Conservation (phyloP, 2,888 invertebrate genomes). For the Amaurobius ferox region DNA sequence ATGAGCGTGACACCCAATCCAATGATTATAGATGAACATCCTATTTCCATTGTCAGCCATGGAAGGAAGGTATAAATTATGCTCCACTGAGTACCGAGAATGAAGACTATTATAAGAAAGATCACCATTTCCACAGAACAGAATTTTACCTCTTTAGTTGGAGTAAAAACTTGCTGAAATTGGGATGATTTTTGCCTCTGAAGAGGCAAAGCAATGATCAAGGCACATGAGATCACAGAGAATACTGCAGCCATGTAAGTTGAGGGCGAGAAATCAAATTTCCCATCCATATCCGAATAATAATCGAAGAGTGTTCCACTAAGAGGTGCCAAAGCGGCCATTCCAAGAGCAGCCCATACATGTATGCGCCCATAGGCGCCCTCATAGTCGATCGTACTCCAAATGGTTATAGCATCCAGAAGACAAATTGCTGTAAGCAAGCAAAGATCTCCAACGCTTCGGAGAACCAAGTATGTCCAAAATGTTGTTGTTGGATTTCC, state of each 20-base stretch:
- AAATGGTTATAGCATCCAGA: slow-evolving; percentile 74
- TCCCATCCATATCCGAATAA: slow-evolving; percentile 56
- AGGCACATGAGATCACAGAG: slow-evolving; percentile 71
- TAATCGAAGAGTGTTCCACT: slow-evolving; percentile 74
- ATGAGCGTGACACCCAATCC: slow-evolving; percentile 71
- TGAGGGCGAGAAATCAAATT: slow-evolving; percentile 74
- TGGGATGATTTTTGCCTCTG: slow-evolving; percentile 42
- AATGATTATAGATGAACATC: slow-evolving; percentile 56
- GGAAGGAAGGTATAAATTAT: slow-evolving; percentile 86
- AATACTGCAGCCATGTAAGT: slow-evolving; percentile 74
- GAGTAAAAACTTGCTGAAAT: slow-evolving; percentile 29
- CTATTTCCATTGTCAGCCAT: slow-evolving; percentile 69
- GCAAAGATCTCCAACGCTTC: slow-evolving; percentile 86
- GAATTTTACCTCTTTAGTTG: slow-evolving; percentile 41
- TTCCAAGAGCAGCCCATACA: slow-evolving; percentile 73
- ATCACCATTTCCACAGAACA: slow-evolving; percentile 58
- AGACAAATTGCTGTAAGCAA: slow-evolving; percentile 82
- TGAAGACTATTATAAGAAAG: slow-evolving; percentile 80
- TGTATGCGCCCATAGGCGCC: slow-evolving; percentile 67
- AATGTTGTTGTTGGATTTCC: slow-evolving; percentile 85
- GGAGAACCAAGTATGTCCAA: slow-evolving; percentile 83
- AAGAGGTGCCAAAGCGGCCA: slow-evolving; percentile 73
- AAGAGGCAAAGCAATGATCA: slow-evolving; percentile 73
- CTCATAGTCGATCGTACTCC: slow-evolving; percentile 70
- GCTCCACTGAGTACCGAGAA: slow-evolving; percentile 88